Evolutionary conservation across 2,888 invertebrate genomes (phyloP).

Genomic region (Oegoconia quadripuncta): DNA sequence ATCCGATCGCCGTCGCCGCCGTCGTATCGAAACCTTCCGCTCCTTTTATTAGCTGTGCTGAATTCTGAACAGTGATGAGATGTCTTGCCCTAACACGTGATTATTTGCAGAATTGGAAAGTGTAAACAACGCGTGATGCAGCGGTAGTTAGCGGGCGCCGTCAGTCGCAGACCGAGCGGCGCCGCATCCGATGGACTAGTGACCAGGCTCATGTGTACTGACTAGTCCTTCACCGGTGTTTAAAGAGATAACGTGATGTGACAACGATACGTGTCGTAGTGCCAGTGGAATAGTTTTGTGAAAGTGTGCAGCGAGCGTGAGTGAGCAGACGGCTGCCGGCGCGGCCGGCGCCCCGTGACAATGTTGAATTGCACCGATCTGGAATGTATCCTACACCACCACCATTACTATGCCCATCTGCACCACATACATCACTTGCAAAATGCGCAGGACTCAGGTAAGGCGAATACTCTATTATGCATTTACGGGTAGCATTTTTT

Average conservation of each 20-base stretch:
- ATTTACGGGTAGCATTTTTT: conserved; percentile 5
- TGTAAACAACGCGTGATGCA: conserved; percentile 46
- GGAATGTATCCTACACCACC: conserved; percentile 87
- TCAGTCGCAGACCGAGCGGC: conserved; percentile 60
- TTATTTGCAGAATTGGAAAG: conserved; percentile 42
- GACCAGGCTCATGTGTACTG: conserved; percentile 39
- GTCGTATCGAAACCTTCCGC: conserved; percentile 58
- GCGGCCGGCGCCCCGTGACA: conserved; percentile 59
- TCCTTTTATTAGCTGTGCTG: conserved; percentile 36
- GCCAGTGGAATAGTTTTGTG: conserved; percentile 76
- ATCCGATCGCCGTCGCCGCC: conserved; percentile 36
- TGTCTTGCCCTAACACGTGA: conserved; percentile 38
- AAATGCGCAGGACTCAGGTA: conserved; percentile 82
- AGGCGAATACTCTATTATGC: conserved; percentile 20
- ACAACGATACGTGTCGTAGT: conserved; percentile 66
- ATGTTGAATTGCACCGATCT: conserved; percentile 89
- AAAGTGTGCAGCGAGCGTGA: conserved; percentile 73
- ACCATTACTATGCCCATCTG: conserved; percentile 86
- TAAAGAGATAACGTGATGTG: conserved; percentile 75
- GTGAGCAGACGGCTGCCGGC: conserved; percentile 53
- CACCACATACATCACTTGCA: conserved; percentile 85
- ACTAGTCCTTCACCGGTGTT: conserved; percentile 45
- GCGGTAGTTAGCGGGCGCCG: conserved; percentile 38
- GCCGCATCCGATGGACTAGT: conserved; percentile 43
- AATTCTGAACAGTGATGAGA: conserved; percentile 50